Evolutionary conservation across 2,797 vertebrate species (phyloP), one percentile per base, ranked within the genome.

Genomic region (Gambusia yucatana): DNA sequence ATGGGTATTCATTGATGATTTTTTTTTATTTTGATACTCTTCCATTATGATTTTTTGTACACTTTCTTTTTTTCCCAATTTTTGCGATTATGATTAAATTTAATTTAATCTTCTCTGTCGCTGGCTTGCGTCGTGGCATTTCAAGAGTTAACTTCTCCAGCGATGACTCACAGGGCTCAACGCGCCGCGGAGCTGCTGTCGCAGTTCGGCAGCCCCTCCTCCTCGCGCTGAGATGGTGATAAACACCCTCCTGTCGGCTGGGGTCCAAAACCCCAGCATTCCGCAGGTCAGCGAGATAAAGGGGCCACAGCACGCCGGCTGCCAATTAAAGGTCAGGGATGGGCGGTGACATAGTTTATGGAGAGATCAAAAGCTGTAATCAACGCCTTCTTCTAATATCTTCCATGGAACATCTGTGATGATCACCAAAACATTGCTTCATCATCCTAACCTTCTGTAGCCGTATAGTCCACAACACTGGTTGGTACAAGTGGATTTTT

Each of bases 161-260:
- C 88, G 94, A 95, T 96, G 95, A 96, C 94, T 96, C 95, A 96
- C 92, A 88, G 86, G 30, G 80, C 93, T 90, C 28, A 90, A 92
- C 87, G 90, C 88, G 93, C 91, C 89, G 79, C 75, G 80, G 88
- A 90, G 90, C 77, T 90, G 90, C 90, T 94, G 92, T 94, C 93
- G 93, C 93, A 94, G 92, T 94, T 93, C 77, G 82, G 73, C 83
- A 76, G 39, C 84, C 69, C n/a, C 77, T 71, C 22, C 77, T 72
- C 79, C 77, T 47, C 61, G 25, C 63, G 70, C 76, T 88, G 89
- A 85, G 89, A 85, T 75, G 67, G 72, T 89, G 92, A 94, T 93
- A 84, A 92, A 95, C 92, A 82, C 75, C 82, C 76, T 86, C 73
- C 76, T 86, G 79, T 73, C 82, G 57, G 77, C 77, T 75, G 76